Conservation (phyloP, 2,113 vertebrate genomes). For the Bubalus kerabau region DNA sequence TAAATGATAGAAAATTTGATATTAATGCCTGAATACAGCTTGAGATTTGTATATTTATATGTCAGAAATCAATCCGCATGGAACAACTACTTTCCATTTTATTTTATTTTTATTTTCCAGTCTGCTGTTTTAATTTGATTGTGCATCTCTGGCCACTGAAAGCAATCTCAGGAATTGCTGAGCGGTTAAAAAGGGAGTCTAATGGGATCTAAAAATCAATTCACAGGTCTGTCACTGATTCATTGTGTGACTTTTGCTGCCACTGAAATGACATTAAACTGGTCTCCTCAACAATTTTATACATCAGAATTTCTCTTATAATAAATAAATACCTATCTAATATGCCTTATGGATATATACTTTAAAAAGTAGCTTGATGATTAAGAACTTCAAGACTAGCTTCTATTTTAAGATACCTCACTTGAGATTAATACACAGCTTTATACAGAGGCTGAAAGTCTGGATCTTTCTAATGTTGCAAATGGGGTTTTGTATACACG, state of each 20-base stretch:
- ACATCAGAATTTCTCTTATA: not conserved
- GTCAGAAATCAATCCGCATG: constrained; percentile 54
- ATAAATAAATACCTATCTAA: not conserved
- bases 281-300: constrained; percentile 13
- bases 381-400: not conserved
- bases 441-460: not conserved
- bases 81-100: constrained; percentile 72
- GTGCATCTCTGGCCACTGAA: constrained; percentile 51
- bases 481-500: constrained; percentile 32
- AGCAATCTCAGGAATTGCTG: constrained; percentile 63
- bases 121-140: constrained; percentile 56
- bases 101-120: constrained; percentile 66
- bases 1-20: constrained; percentile 70
- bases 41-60: constrained; percentile 65
- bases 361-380: not conserved
- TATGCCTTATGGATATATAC: not conserved
- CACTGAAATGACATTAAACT: constrained; percentile 35
- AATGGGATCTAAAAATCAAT: constrained; percentile 73
- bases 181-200: constrained; percentile 64
- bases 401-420: constrained; percentile 8
- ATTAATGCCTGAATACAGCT: constrained; percentile 57
- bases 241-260: constrained; percentile 38
- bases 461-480: not conserved
- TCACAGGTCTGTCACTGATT: constrained; percentile 48
- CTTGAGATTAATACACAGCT: not conserved